Evolutionary conservation across 2,113 vertebrate genomes (phyloP).

Genomic region (Lasiurus cinereus): DNA sequence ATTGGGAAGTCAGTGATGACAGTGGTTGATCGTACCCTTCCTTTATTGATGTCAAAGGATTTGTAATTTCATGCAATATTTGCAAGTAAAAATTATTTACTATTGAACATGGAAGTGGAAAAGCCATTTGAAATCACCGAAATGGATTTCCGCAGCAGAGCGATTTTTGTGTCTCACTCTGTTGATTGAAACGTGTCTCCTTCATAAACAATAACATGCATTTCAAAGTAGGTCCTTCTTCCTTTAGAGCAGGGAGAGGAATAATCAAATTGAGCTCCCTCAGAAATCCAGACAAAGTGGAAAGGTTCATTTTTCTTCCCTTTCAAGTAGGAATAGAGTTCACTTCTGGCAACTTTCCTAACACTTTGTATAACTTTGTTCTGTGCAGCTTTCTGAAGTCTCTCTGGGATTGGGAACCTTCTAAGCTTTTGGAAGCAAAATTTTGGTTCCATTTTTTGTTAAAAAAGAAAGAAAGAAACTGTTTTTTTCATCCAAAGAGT

Average conservation of each 20-base stretch:
- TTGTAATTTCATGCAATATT: not conserved
- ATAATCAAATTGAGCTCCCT: not conserved
- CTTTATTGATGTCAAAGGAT: not conserved
- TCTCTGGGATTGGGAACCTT: not conserved
- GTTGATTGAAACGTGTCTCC: constrained; percentile 29
- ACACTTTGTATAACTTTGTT: not conserved
- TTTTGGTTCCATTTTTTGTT: constrained; percentile 1
- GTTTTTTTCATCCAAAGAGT: not conserved
- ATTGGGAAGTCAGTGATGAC: not conserved
- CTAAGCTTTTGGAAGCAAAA: constrained; percentile 24
- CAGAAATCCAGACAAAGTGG: constrained; percentile 33
- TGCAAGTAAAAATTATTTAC: not conserved
- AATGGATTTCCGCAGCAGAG: not conserved
- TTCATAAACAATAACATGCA: constrained; percentile 32
- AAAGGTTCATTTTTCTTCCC: not conserved
- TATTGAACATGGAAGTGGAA: constrained; percentile 32
- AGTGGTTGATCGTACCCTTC: not conserved
- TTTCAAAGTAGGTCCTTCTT: constrained; percentile 40
- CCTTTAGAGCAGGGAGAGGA: not conserved
- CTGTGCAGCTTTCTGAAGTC: not conserved
- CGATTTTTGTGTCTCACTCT: not conserved
- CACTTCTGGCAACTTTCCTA: not conserved
- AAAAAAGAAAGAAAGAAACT: not conserved
- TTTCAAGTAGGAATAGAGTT: constrained; percentile 1
- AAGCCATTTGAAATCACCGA: not conserved